phyloP scores from a whole-genome alignment of 64 coral and sea anemone genomes.

The Stylophora pistillata region DNA sequence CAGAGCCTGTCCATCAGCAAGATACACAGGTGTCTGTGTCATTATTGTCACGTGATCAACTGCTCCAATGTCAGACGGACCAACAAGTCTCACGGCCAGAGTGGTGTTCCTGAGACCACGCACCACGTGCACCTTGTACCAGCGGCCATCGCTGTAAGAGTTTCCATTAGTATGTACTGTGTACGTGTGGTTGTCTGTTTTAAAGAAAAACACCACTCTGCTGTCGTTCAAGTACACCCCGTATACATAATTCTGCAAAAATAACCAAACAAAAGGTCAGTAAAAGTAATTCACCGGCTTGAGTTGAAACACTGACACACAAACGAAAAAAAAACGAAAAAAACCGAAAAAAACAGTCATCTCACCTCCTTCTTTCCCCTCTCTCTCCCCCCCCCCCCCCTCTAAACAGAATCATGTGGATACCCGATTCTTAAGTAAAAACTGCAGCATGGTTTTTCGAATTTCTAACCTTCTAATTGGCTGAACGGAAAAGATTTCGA shows the following conservation, averaged over 20 bases:
- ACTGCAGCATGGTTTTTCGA: no score
- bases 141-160: conserved; percentile 79
- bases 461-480: no score
- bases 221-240: conserved; percentile 75
- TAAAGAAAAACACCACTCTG: conserved; percentile 76
- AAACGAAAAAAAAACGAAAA: no score
- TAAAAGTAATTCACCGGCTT: background rate
- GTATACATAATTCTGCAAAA: conserved; percentile 64
- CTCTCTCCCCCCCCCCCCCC: no score
- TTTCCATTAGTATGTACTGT: conserved; percentile 49
- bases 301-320: no score
- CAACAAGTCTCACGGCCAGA: conserved; percentile 70
- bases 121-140: conserved; percentile 78
- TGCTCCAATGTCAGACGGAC: conserved; percentile 31
- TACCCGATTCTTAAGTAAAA: no score
- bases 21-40: conserved; percentile 2
- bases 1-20: conserved; percentile 39
- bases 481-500: no score
- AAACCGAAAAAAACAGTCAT: no score
- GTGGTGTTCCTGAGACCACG: conserved; percentile 80
- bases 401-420: no score
- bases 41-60: conserved; percentile 41
- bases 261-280: background rate
- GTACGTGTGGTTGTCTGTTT: conserved; percentile 44
- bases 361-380: no score